These are phyloP conservation scores for Variabilichromis moorii DNA, from an alignment of 2,113 vertebrate genomes.

Conservation along the genomic window DNA sequence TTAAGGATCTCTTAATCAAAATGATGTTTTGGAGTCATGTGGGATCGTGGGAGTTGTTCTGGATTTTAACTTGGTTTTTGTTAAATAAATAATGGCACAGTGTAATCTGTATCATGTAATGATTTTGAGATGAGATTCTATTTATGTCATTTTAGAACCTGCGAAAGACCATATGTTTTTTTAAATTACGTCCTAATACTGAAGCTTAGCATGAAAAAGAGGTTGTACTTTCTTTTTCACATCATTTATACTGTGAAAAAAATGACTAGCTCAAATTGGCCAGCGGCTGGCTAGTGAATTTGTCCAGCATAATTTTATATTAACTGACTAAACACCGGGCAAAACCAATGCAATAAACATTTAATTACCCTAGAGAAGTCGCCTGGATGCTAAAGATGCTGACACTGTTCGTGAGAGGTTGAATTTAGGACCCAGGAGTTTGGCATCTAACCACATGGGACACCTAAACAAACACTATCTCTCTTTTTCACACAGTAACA, in stretches of 20 bases:
- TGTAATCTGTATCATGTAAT: background rate
- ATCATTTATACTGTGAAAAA: background rate
- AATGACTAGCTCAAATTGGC: background rate
- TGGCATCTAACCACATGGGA: background rate
- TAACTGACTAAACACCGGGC: background rate
- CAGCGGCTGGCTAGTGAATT: background rate
- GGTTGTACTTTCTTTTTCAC: background rate
- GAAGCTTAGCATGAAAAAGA: background rate
- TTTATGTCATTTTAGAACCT: background rate
- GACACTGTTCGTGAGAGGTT: background rate
- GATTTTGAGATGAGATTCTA: background rate
- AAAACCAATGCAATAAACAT: background rate
- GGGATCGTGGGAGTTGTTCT: background rate
- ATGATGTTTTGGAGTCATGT: background rate
- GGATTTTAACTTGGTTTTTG: background rate
- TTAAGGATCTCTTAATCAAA: background rate
- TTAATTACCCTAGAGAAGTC: background rate
- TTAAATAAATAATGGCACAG: background rate
- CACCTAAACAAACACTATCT: background rate
- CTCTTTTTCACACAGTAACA: conserved; percentile 19
- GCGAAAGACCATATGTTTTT: background rate
- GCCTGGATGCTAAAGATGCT: background rate
- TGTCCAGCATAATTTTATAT: background rate
- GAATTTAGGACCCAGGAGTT: background rate
- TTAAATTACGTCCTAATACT: background rate